phyloP scores from a whole-genome alignment of 1,140 invertebrate species.

The Globodera rostochiensis region DNA sequence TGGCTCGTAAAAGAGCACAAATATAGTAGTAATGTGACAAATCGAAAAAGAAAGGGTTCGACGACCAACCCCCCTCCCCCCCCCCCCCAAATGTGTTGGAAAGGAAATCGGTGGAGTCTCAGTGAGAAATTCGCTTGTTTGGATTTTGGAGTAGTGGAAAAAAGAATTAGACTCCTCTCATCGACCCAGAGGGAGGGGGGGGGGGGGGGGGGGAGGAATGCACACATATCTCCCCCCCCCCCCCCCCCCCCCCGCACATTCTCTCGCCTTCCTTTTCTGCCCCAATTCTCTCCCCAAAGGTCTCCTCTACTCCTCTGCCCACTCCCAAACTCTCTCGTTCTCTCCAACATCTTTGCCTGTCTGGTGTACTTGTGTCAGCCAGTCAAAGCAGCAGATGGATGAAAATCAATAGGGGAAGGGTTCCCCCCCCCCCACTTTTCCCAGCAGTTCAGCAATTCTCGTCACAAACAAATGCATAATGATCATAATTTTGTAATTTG shows the following conservation, averaged over 20 bases:
- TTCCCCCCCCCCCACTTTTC: background rate
- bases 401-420: constrained; percentile 15
- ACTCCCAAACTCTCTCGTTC: background rate
- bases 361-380: background rate
- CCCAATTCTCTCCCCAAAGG: background rate
- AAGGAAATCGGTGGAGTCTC: no score
- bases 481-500: no score
- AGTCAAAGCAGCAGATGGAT: constrained; percentile 12
- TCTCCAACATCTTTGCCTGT: background rate
- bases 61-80: no score
- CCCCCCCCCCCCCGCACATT: background rate
- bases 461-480: background rate
- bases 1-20: no score
- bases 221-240: background rate
- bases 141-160: background rate
- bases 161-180: constrained; percentile 2
- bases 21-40: no score
- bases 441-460: background rate
- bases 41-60: no score
- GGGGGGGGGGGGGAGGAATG: background rate
- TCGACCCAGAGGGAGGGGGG: background rate
- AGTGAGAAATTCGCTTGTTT: background rate
- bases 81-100: no score
- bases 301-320: background rate
- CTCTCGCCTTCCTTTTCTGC: background rate